Base-by-base conservation (phyloP, 2,888 invertebrate species). In the Drosophila leonis region DNA sequence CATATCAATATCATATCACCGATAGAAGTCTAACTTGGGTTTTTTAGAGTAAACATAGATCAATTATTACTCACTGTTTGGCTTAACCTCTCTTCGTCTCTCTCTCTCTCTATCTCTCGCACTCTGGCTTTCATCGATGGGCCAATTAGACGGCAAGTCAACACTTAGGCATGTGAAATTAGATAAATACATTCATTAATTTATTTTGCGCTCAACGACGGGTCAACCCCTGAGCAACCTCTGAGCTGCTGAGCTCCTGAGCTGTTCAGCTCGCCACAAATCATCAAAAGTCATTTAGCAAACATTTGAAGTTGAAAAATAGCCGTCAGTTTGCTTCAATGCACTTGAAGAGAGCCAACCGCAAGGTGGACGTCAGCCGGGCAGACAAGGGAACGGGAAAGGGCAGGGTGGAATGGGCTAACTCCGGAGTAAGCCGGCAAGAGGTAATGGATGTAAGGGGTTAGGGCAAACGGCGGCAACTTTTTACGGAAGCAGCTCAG, bases 241-340 rank as follows among this genome's bases (percentile, higher is more conserved):
- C 42, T 39, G 46, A 41, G 46, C 70, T 55, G 59, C 44, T 18
- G 8, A 54, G 27, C 54, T 54, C 54, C 27, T 42, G 52, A 46
- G 60, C 72, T 61, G 65, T 29, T 39, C 27, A 72, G 74, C 81
- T 81, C 65, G 80, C 86, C 90, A 87, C 86, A 87, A 87, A 87
- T 87, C 86, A 87, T 90, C 86, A 87, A 90, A 88, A 90, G 90
- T 90, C 91, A 87, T 90, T 87, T 87, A 90, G 90, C 88, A 87
- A 90, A 88, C 90, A 90, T 90, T 86, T 83, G 82, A 85, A 85
- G 91, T 89, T 91, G 90, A 90, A 91, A 91, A 90, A 90, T 91
- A 91, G 87, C 90, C 90, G 89, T 88, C 82, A 91, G 87, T 76
- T 89, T 89, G 83, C 80, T 83, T 89, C 86, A 90, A 90, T 88